A percentile compares a stretch with the other conserved stretches of the same genome.
Evolutionary conservation across 1,140 invertebrate species (phyloP).

Genomic region (Papilio helenus): DNA sequence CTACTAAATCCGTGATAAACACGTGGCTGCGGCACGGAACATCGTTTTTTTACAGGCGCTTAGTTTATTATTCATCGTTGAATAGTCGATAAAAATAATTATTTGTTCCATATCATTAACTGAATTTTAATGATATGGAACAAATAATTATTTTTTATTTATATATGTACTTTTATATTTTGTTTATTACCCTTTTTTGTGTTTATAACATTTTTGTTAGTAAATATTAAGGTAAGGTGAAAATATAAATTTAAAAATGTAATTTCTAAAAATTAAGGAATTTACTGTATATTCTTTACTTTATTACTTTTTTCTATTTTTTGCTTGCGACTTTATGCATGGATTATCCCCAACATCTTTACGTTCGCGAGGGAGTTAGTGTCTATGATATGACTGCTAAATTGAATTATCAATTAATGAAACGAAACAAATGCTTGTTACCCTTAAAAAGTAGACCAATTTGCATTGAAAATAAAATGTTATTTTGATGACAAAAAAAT

Average conservation of each 20-base stretch:
- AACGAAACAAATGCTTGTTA: not conserved
- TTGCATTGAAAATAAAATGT: not conserved
- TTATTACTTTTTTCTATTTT: no score
- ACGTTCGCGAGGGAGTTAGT: not conserved
- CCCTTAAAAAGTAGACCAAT: not conserved
- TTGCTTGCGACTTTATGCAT: not conserved
- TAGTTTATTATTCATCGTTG: no score
- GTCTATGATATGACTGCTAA: not conserved
- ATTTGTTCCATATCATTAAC: no score
- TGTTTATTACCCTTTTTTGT: not conserved
- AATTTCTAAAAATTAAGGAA: no score
- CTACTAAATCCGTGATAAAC: not conserved
- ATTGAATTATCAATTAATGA: not conserved
- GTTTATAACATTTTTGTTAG: not conserved
- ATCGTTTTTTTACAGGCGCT: not conserved
- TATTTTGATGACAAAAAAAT: not conserved
- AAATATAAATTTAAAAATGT: no score
- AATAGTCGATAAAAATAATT: no score
- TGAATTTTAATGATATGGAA: no score
- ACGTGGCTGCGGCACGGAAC: not conserved
- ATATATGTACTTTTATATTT: no score
- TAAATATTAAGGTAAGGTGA: no score
- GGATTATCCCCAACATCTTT: not conserved
- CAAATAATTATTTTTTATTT: no score
- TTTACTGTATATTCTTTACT: no score